Base-by-base conservation (phyloP, 2,113 vertebrate genomes). In the Sinocyclocheilus maitianheensis region DNA sequence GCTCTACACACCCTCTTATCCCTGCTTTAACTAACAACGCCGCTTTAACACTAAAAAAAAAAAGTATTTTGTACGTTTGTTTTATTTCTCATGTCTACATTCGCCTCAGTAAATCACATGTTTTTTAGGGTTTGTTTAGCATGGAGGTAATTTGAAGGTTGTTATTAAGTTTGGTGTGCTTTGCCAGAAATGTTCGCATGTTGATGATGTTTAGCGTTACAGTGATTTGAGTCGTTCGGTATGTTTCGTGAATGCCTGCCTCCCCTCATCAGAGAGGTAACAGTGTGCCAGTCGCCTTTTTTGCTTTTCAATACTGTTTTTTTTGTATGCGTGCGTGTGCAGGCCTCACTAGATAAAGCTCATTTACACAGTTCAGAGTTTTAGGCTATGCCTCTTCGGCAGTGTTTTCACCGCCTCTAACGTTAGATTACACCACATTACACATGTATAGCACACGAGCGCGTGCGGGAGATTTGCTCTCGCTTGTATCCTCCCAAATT, bases 281-380 rank as follows among this genome's bases (percentile, higher is more conserved):
- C 51, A 48, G 30, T 24, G 30, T 87, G 75, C 86, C 87, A 75
- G 79, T 72, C 26, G 76, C 77, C 58, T 84, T 84, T 83, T 79
- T 79, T 37, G 53, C 77, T 77, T 80, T 69, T 76, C 34, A 83
- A n/a, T 62, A 2, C 43, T 1, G 26, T 26, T 37, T 77, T 63
- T 65, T 69, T 22, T 60, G 11, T 76, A 46, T 26, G 85, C 43
- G 65, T 30, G 26, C 58, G 43, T 63, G 48, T 82, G 63, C 81
- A 16, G 84, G 81, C 77, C n/a, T 77, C 67, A 43, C 22, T 46
- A 46, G 43, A 91, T 90, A 93, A 92, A 93, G 88, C 91, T 92
- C 87, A 93, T 91, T 92, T 93, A 91, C 91, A 89, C 90, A 93
- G 90, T 89, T 89, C 89, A 91, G 91, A 91, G 90, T 92, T 86